Base-by-base conservation (phyloP, 2,113 vertebrate genomes). In the Nesogale talazaci region DNA sequence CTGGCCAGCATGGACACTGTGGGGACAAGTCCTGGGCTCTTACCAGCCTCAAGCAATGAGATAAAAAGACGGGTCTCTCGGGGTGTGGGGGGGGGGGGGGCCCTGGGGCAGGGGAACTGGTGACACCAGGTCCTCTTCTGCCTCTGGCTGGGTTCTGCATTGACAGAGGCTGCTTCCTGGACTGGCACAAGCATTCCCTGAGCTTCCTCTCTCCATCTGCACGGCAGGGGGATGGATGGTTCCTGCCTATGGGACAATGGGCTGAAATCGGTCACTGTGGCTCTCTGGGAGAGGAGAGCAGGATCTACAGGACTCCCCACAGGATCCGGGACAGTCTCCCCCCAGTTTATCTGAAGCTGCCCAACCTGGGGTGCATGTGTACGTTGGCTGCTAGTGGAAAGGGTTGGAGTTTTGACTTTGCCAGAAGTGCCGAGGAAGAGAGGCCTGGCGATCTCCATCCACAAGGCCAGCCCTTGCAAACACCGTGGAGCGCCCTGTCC, bases 341-440 rank as follows among this genome's bases (percentile, higher is more conserved):
- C 25, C 15, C 4, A 1, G 19, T 2, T 31, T 40, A 10, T 7
- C 1, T 65, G 56, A 11, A 1, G 9, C 23, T 2, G 1, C 11
- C 19, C 31, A 19, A 61, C 3, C 38, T 16, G 88, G 46, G 46
- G 46, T 52, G 46, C 46, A 52, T 12, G 14, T 2, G 5, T 52
- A 10, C 46, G 5, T 70, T 34, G 70, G 70, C 70, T 72, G 20
- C n/a, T 72, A 72, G 20, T 20, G 2, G 7, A 72, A 23, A 52
- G 36, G 70, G 19, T 2, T 72, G 34, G 19, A 36, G 70, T 6
- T 36, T 72, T 23, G 19, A 70, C 31, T 36, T 34, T 8, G 12
- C n/a, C 70, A 72, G n/a, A 36, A 8, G 19, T 36, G 20, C 70
- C 19, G 34, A 10, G 3, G 34, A 72, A 36, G 34, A 72, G 36